These are phyloP conservation scores for Hyperoplus lanceolatus DNA, from an alignment of 2,797 vertebrate genomes.

Conservation along the genomic window DNA sequence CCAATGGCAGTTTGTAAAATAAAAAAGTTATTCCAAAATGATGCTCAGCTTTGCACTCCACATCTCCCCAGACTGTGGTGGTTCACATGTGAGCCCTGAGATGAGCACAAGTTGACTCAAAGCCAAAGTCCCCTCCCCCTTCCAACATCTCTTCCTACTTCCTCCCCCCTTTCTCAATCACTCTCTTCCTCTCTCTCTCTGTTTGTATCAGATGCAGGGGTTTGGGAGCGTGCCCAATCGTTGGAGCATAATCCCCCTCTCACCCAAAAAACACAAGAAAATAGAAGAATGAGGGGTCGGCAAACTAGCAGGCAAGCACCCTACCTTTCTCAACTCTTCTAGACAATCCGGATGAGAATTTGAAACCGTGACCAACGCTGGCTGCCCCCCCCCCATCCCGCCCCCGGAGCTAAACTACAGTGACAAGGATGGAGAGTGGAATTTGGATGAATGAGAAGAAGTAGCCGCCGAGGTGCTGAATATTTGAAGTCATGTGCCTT, in stretches of 20 bases:
- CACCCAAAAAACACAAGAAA: slow-evolving; percentile 55
- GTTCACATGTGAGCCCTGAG: slow-evolving; percentile 52
- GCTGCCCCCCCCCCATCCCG: background rate
- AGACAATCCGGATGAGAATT: slow-evolving; percentile 62
- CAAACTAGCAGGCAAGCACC: slow-evolving; percentile 46
- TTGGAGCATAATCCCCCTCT: slow-evolving; percentile 77
- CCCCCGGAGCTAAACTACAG: slow-evolving; percentile 52
- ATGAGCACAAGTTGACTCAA: slow-evolving; percentile 64
- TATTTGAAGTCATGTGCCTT: slow-evolving; percentile 56
- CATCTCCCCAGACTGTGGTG: slow-evolving; percentile 14
- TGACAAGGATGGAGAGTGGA: slow-evolving; percentile 49
- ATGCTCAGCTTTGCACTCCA: slow-evolving; percentile 13
- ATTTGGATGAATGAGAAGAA: slow-evolving; percentile 47
- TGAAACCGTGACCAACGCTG: slow-evolving; percentile 40
- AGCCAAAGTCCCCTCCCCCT: slow-evolving; percentile 68
- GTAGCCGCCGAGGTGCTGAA: slow-evolving; percentile 49
- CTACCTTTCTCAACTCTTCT: slow-evolving; percentile 15
- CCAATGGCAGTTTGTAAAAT: background rate
- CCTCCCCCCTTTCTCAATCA: background rate
- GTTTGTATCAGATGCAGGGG: slow-evolving; percentile 69
- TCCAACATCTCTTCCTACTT: slow-evolving; percentile 33
- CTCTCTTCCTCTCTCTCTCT: slow-evolving; percentile 30
- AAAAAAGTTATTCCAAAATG: slow-evolving; percentile 52
- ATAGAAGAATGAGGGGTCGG: slow-evolving; percentile 38
- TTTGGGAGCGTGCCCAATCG: slow-evolving; percentile 79